These are phyloP conservation scores for Pachyseris speciosa DNA, from an alignment of 64 coral and sea anemone genomes.

Conservation along the genomic window DNA sequence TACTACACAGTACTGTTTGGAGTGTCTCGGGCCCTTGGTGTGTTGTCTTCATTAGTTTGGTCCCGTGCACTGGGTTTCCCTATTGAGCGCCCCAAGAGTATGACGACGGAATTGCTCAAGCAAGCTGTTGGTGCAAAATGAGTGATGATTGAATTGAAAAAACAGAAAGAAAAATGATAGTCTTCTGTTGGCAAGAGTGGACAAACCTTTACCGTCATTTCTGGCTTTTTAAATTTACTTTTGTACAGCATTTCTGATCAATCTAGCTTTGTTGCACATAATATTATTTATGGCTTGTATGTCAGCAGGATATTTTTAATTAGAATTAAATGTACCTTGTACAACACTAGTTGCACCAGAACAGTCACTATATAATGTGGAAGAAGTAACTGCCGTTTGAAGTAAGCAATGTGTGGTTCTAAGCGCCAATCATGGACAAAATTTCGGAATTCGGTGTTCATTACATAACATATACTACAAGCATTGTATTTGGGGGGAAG, in stretches of 20 bases:
- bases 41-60: conserved; percentile 93
- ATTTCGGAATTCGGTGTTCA: background rate
- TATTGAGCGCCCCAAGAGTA: conserved; percentile 96
- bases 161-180: background rate
- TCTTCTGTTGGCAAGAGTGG: background rate
- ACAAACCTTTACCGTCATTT: background rate
- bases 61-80: conserved; percentile 91
- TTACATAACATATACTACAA: background rate
- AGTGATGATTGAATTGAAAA: background rate
- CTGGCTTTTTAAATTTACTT: background rate
- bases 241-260: background rate
- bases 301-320: background rate
- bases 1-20: conserved; percentile 99
- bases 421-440: background rate
- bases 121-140: conserved; percentile 45
- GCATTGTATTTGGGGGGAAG: too few relatives aligned
- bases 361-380: background rate
- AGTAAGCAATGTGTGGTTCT: background rate
- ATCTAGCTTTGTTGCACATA: background rate
- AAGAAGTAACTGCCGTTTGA: background rate
- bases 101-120: conserved; percentile 91
- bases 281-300: background rate
- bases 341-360: background rate
- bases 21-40: conserved; percentile 94
- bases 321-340: background rate